phyloP scores from a whole-genome alignment of 1,140 invertebrate species.

The Orchestia grillus region DNA sequence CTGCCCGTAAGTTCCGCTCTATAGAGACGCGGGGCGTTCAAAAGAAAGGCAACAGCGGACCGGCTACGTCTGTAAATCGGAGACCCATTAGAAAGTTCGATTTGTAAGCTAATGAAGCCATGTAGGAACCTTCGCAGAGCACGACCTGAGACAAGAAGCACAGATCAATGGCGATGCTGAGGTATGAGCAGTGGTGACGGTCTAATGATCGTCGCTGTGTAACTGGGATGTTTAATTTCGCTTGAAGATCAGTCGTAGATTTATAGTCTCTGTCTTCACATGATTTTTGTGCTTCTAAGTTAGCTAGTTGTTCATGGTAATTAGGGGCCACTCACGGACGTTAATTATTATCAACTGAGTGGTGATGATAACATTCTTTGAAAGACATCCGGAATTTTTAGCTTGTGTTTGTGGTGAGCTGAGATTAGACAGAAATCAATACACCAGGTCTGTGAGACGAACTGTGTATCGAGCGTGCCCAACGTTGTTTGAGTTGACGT shows the following conservation, averaged over 20 bases:
- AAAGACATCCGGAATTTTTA: not conserved
- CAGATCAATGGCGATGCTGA: not conserved
- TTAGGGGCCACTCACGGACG: not conserved
- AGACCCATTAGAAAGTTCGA: constrained; percentile 41
- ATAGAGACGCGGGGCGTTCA: not conserved
- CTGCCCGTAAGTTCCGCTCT: not conserved
- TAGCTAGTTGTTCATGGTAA: not conserved
- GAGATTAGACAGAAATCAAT: not conserved
- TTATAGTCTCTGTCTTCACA: not conserved
- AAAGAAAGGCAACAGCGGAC: constrained; percentile 38
- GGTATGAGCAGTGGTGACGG: not conserved
- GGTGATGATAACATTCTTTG: not conserved
- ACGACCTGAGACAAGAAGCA: constrained; percentile 38
- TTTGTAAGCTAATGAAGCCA: constrained; percentile 53
- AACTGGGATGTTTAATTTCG: not conserved
- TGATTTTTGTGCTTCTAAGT: not conserved
- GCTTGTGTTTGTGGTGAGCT: not conserved
- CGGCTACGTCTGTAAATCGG: constrained; percentile 15
- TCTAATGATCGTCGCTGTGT: not conserved
- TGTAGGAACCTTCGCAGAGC: not conserved
- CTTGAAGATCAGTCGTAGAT: not conserved
- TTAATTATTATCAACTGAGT: not conserved
- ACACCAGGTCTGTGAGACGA: not conserved
- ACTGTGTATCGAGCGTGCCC: not conserved
- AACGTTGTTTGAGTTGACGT: not conserved